Conservation (phyloP, 1,140 invertebrate species). For the Phthorimaea operculella region DNA sequence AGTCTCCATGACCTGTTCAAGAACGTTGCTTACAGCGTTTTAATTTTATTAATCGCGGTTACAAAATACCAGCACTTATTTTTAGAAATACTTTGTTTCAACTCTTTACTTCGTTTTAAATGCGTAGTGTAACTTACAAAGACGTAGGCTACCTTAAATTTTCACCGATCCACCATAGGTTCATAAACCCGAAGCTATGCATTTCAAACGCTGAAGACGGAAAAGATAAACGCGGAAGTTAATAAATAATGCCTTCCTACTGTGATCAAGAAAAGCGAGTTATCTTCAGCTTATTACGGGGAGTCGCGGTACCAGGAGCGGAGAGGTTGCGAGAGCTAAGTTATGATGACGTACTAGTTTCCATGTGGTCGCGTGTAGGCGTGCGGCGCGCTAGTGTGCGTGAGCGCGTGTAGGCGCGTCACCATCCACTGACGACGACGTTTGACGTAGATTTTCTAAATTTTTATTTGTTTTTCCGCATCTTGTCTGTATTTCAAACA, state of each 20-base stretch:
- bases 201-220: conserved; percentile 18
- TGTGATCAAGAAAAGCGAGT: conserved; percentile 60
- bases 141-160: neutral
- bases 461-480: conserved; percentile 8
- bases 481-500: neutral
- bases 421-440: conserved; percentile 38
- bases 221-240: conserved; percentile 54
- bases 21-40: neutral
- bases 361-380: conserved; percentile 34
- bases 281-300: conserved; percentile 66
- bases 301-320: conserved; percentile 54
- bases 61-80: too few species aligned
- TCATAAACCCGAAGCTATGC: conserved; percentile 2
- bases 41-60: too few species aligned
- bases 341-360: conserved; percentile 57
- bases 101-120: too few species aligned
- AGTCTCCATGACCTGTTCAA: conserved; percentile 18
- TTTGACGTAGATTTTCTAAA: conserved; percentile 37
- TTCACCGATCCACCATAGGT: neutral
- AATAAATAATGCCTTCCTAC: conserved; percentile 39
- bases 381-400: conserved; percentile 21
- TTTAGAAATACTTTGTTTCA: too few species aligned
- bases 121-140: too few species aligned
- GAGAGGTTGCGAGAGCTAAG: conserved; percentile 49
- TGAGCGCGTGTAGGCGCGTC: conserved; percentile 49